Evolutionary conservation across 2,113 vertebrate genomes (phyloP).

Genomic region (Aegypius monachus): DNA sequence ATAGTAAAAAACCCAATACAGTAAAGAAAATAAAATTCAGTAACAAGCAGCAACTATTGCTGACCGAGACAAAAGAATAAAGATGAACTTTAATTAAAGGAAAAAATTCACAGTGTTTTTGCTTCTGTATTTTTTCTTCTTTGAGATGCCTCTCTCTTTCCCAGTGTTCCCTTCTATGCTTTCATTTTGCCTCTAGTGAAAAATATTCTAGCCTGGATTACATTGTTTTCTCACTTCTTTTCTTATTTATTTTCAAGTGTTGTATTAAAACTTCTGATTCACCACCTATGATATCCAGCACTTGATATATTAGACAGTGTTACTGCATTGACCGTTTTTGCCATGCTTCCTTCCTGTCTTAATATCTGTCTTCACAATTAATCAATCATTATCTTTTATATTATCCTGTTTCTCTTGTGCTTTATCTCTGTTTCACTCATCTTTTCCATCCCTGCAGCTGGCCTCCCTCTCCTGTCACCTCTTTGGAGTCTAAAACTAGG

Average conservation of each 20-base stretch:
- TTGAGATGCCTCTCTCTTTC: neutral
- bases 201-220: neutral
- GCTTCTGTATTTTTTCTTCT: neutral
- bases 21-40: neutral
- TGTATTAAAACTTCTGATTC: neutral
- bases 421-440: constrained; percentile 26
- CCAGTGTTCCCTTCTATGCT: neutral
- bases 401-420: constrained; percentile 8
- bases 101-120: neutral
- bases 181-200: neutral
- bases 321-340: neutral
- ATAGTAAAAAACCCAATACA: neutral
- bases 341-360: constrained; percentile 19
- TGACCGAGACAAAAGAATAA: neutral
- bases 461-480: neutral
- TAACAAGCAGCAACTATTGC: neutral
- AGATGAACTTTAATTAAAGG: neutral
- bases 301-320: neutral
- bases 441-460: constrained; percentile 32
- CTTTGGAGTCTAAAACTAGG: constrained; percentile 20
- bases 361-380: constrained; percentile 40
- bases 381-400: constrained; percentile 12
- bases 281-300: neutral
- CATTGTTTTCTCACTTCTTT: neutral
- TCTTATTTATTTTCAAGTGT: neutral